A percentile compares a stretch with the other conserved stretches of the same genome.
phyloP scores from a whole-genome alignment of 1,140 invertebrate species.

The Drosophila tsacasi region DNA sequence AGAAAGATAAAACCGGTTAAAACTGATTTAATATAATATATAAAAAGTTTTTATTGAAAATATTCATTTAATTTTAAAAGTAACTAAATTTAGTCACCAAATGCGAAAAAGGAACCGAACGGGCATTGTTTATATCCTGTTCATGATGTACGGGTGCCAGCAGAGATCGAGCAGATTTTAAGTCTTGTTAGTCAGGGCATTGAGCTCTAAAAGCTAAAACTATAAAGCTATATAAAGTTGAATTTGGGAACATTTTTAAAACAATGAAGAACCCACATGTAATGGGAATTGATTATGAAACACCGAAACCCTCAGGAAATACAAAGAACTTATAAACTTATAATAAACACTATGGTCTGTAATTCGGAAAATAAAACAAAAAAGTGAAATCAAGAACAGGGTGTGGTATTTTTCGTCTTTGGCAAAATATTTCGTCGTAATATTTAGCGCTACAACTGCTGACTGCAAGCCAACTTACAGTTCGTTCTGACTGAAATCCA shows the following conservation, averaged over 20 bases:
- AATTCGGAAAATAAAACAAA: neutral
- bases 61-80: too few species aligned
- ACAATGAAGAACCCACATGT: neutral
- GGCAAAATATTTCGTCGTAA: neutral
- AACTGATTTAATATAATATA: too few species aligned
- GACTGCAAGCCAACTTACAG: neutral
- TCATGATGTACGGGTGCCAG: too few species aligned
- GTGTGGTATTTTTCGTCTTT: neutral
- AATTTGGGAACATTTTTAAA: neutral
- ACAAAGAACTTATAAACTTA: neutral
- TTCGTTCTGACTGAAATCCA: neutral
- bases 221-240: too few species aligned
- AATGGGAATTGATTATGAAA: neutral
- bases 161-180: too few species aligned
- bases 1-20: too few species aligned
- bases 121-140: too few species aligned
- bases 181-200: too few species aligned
- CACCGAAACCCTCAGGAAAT: neutral
- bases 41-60: too few species aligned
- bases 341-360: rapidly evolving
- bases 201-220: too few species aligned
- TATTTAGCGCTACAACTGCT: neutral
- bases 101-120: too few species aligned
- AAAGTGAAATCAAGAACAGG: neutral
- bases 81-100: too few species aligned